Evolutionary conservation across 2,113 vertebrate genomes (phyloP).

Genomic region (Larimichthys polyactis): DNA sequence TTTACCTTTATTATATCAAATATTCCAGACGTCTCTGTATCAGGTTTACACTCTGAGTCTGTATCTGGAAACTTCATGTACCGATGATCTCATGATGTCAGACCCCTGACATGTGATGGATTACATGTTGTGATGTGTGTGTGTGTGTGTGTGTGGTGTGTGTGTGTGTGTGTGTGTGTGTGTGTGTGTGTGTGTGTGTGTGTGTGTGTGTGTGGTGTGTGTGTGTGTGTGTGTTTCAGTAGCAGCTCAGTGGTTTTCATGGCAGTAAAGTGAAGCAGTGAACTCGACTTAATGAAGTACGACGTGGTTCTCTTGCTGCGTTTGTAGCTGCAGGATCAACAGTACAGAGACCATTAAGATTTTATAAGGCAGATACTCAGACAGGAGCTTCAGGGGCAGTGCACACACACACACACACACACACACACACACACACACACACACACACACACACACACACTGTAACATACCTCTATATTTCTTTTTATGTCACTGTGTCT

Average conservation of each 20-base stretch:
- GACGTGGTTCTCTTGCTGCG: slow-evolving; percentile 41
- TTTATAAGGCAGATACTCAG: slow-evolving; percentile 65
- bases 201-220: no score
- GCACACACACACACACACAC: slow-evolving; percentile 21
- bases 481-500: neutral
- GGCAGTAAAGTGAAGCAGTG: slow-evolving; percentile 27
- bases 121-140: neutral
- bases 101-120: neutral
- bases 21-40: neutral
- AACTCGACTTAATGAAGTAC: slow-evolving; percentile 47
- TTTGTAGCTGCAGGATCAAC: slow-evolving; percentile 58
- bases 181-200: neutral
- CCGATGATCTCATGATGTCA: slow-evolving; percentile 1
- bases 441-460: slow-evolving; percentile 1
- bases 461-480: neutral
- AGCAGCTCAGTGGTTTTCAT: slow-evolving; percentile 47
- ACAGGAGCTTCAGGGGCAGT: slow-evolving; percentile 53
- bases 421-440: neutral
- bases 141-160: no score
- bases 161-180: no score
- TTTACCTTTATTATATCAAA: no score
- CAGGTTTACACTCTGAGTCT: neutral
- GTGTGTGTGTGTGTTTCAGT: slow-evolving; percentile 44
- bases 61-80: neutral
- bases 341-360: slow-evolving; percentile 37